Conservation (phyloP, 2,888 invertebrate genomes). For the Brachylomia viminalis region DNA sequence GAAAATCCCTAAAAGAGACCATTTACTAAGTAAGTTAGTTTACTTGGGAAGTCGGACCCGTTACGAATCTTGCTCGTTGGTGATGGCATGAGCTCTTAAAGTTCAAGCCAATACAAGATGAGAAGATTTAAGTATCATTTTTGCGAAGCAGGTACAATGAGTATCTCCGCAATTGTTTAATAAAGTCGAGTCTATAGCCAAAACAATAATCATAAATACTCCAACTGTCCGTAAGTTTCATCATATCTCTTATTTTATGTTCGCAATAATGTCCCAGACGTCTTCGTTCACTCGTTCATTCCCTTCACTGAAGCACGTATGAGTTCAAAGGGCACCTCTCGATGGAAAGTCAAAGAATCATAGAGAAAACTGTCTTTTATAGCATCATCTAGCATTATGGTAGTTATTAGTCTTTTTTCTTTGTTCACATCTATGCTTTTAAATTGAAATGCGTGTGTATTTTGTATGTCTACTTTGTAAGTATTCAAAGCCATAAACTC, state of each 20-base stretch:
- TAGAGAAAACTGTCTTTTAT: constrained; percentile 46
- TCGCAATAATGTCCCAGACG: constrained; percentile 9
- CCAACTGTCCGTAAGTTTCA: constrained; percentile 22
- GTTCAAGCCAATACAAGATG: background rate
- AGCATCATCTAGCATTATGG: constrained; percentile 3
- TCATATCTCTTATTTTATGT: constrained; percentile 19
- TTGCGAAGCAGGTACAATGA: background rate
- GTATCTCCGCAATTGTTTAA: background rate
- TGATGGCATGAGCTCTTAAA: background rate
- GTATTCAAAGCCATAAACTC: background rate
- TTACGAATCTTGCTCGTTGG: background rate
- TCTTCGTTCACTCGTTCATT: constrained; percentile 29
- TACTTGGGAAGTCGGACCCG: background rate
- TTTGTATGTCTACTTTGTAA: background rate
- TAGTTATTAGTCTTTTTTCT: constrained; percentile 19
- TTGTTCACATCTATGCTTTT: background rate
- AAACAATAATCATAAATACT: constrained; percentile 30
- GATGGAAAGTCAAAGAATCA: constrained; percentile 34
- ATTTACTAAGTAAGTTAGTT: background rate
- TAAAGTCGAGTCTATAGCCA: background rate
- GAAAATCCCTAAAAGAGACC: background rate
- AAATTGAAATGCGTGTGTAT: background rate
- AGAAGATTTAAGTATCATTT: background rate
- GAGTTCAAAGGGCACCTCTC: constrained; percentile 42
- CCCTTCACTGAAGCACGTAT: constrained; percentile 31